Evolutionary conservation across 64 coral and sea anemone species (phyloP), one percentile per base, ranked within the genome.

Genomic region (Stichodactyla mertensii): DNA sequence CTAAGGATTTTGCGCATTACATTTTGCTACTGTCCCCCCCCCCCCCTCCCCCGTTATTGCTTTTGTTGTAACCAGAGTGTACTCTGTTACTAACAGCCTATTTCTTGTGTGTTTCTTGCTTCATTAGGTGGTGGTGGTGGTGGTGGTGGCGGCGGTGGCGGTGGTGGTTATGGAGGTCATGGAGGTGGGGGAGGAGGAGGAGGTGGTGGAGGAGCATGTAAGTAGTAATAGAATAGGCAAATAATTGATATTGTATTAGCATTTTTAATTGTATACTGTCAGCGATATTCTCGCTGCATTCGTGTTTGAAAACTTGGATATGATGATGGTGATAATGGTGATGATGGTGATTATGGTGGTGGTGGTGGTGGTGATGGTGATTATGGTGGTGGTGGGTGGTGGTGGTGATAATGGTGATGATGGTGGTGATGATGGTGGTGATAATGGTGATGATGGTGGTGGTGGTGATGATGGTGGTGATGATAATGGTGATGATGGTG

Each of bases 71-170:
- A 16, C 10, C 77, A 16, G 4, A 31, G 12, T 2, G 15, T 15
- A 51, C 16, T 52, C 16, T 45, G 36, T 45, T 45, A 45, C 36
- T 45, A 45, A 45, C 36, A 45, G 36, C 36, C 36, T 45, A 45
- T 45, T 45, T 45, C 36, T 45, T 45, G 36, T 45, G 36, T 45
- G 36, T 51, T 13, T 10, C 6, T 7, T 52, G 20, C 2, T 15
- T 52, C 28, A 24, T 79, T 79, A 79, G 77, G 77, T 79, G 77
- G 77, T 79, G 77, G 77, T 51, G 23, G 77, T 52, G 77, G 77
- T 18, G 77, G 28, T 31, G 28, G n/a, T n/a, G n/a, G 77, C 6
- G 77, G 77, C 16, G 77, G 77, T 0, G 77, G 77, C 0, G 77
- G 77, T 4, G 77, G 77, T 11, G 77, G 77, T 51, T n/a, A 26